Conservation (phyloP, 2,113 vertebrate species). For the Turnix velox region DNA sequence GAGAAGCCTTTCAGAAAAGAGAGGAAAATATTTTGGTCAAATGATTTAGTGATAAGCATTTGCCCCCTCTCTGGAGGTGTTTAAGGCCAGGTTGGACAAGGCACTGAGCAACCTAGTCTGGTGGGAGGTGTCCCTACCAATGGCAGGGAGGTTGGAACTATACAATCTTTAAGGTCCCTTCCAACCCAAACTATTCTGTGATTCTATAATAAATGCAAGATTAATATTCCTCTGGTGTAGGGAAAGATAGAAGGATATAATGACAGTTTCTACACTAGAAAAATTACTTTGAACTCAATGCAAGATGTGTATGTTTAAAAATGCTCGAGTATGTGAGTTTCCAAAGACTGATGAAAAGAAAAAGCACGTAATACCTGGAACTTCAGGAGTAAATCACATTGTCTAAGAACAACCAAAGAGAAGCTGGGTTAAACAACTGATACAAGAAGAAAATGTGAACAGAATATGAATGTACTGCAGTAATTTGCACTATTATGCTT, state of each 20-base stretch:
- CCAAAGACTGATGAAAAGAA: neutral
- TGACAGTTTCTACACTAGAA: neutral
- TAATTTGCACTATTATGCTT: neutral
- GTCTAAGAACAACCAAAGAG: neutral
- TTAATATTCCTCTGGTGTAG: fast-evolving
- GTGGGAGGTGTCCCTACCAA: too few species aligned
- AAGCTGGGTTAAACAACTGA: neutral
- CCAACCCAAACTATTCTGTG: too few species aligned
- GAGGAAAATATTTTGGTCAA: neutral
- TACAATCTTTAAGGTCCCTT: too few species aligned
- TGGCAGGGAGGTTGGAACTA: too few species aligned
- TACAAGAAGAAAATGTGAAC: neutral
- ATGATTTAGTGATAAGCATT: neutral
- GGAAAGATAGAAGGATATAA: neutral
- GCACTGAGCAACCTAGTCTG: too few species aligned
- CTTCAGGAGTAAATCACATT: neutral
- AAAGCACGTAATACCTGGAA: neutral
- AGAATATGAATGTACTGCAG: neutral
- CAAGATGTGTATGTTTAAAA: neutral
- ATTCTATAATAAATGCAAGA: neutral
- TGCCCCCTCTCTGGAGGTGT: too few species aligned
- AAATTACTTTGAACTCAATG: neutral
- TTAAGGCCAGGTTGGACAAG: too few species aligned
- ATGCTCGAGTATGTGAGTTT: neutral
- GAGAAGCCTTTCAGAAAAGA: neutral